Conservation (phyloP, 2,888 invertebrate genomes). For the Euplagia quadripunctaria region DNA sequence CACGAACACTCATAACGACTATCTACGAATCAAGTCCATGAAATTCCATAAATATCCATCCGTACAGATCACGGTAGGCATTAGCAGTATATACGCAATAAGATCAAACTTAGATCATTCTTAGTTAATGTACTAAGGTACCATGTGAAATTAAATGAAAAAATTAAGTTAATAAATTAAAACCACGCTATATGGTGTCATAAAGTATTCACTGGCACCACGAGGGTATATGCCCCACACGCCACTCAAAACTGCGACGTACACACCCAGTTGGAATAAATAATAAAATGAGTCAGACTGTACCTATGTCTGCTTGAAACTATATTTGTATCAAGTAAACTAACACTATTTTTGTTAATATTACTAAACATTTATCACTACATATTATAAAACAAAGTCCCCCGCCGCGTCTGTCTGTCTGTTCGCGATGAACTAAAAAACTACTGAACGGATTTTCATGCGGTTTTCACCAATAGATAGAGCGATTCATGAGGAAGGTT, state of each 20-base stretch:
- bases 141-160: not conserved
- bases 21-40: not conserved
- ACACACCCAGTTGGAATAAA: slow-evolving; percentile 9
- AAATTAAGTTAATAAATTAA: slow-evolving; percentile 13
- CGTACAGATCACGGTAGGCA: not conserved
- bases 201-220: not conserved
- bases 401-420: no score
- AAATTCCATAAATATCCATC: not conserved
- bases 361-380: not conserved
- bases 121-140: not conserved
- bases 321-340: slow-evolving; percentile 16
- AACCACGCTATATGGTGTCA: not conserved
- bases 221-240: slow-evolving; percentile 4
- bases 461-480: no score
- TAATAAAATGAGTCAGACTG: slow-evolving; percentile 7
- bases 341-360: not conserved
- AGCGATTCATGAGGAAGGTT: no score
- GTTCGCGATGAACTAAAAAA: no score
- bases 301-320: not conserved
- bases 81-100: no score
- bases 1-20: not conserved
- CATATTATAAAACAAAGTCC: no score
- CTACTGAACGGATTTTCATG: no score
- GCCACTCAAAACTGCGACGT: not conserved
- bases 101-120: no score